These are phyloP conservation scores for Ondatra zibethicus DNA, from an alignment of 2,113 vertebrate species.

Conservation along the genomic window DNA sequence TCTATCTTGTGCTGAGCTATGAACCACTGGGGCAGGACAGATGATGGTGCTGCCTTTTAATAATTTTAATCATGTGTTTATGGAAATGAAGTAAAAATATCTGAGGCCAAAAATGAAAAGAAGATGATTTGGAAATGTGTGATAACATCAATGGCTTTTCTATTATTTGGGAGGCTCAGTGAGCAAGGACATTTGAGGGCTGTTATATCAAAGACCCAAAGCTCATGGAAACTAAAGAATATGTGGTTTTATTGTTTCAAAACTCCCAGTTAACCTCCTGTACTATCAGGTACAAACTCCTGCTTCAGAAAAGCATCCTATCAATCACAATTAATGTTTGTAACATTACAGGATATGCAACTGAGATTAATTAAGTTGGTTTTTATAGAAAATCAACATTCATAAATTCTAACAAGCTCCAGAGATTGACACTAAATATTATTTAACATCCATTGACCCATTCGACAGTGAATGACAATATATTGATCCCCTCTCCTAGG, in stretches of 20 bases:
- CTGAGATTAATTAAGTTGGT: constrained; percentile 44
- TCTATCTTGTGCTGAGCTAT: too few species aligned
- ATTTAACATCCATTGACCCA: constrained; percentile 12
- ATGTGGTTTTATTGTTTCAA: background rate
- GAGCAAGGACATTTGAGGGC: background rate
- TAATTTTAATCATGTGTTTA: background rate
- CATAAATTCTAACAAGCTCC: constrained; percentile 33
- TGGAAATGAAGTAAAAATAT: background rate
- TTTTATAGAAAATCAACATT: constrained; percentile 44
- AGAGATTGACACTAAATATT: constrained; percentile 18
- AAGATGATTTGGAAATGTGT: background rate
- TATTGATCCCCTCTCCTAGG: background rate
- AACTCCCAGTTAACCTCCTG: constrained; percentile 4
- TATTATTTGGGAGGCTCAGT: background rate
- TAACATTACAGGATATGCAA: background rate
- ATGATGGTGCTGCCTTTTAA: too few species aligned
- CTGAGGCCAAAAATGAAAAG: background rate
- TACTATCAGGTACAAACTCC: background rate
- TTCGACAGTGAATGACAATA: background rate
- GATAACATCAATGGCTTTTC: background rate
- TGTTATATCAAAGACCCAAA: background rate
- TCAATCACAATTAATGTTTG: constrained; percentile 38
- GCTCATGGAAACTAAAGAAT: background rate
- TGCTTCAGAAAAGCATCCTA: constrained; percentile 52
- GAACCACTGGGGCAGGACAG: background rate